Evolutionary conservation across 2,888 invertebrate genomes (phyloP), one percentile per base, ranked within the genome.

Genomic region (Tetramorium bicarinatum): DNA sequence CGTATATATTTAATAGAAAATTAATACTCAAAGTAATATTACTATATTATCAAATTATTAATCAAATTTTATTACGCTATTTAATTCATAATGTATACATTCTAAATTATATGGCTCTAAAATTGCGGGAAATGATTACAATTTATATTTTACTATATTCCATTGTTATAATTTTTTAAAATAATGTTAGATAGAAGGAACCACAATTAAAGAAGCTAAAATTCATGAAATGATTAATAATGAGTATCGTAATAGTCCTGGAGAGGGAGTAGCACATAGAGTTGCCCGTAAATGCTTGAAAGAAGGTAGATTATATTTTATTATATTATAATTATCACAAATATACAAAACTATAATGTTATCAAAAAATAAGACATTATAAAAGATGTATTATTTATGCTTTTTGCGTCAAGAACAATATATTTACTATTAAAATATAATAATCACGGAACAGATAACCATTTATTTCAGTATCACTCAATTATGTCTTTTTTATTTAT

Each of bases 231-330:
- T 1, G 0, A 0, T 13, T 1, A 2, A 0, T n/a, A 29, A 29
- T 29, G 29, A 29, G 2, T 2, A 2, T 29, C 2, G 29, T 29
- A n/a, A n/a, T n/a, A n/a, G n/a, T n/a, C 3, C 7, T 6, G 2
- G 0, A n/a, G 18, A 3, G 8, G 1, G 0, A 0, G 2, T 3
- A 64, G 2, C 1, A 9, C 77, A n/a, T 1, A n/a, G 2, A 29
- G 1, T 54, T n/a, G 13, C 7, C 0, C 52, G 41, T n/a, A 11
- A 77, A 11, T 77, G 66, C 21, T 0, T 66, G 0, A 44, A 29
- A 56, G 13, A 44, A 77, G 41, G 77, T 77, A 54, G 44, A 1
- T 0, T 47, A 61, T 47, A 29, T 52, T 2, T 7, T 38, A n/a
- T 38, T 38, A 38, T n/a, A 61, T 29, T 59, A 47, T 15, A 15